Conservation (phyloP, 2,797 vertebrate species). For the Percopsis omiscomaycus region DNA sequence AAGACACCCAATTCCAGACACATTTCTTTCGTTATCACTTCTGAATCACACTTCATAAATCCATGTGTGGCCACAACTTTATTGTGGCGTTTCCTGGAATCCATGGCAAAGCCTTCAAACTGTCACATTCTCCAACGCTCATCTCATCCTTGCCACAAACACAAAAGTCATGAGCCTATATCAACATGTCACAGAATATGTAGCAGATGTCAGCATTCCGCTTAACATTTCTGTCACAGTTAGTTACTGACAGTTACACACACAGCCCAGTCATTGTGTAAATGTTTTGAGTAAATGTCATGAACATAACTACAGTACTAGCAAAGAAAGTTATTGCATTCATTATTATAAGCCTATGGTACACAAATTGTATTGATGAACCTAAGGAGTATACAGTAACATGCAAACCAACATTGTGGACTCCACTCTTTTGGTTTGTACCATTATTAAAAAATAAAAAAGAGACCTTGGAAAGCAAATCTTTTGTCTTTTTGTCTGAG, state of each 20-base stretch:
- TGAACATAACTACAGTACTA: too few relatives aligned
- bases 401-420: conserved; percentile 4
- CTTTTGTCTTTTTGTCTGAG: conserved; percentile 15
- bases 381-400: background rate
- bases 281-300: conserved; percentile 10
- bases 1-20: conserved; percentile 20
- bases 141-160: conserved; percentile 30
- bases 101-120: conserved; percentile 15
- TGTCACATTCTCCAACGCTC: conserved; percentile 8
- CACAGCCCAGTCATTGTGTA: too few relatives aligned
- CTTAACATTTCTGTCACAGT: conserved; percentile 14
- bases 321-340: too few relatives aligned
- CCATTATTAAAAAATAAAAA: background rate
- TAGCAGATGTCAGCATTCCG: conserved; percentile 14
- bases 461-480: too few relatives aligned
- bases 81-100: conserved; percentile 27
- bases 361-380: too few relatives aligned
- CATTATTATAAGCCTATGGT: too few relatives aligned
- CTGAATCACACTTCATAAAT: conserved; percentile 40
- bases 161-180: conserved; percentile 14
- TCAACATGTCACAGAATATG: conserved; percentile 18
- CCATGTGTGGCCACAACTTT: conserved; percentile 12
- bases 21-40: conserved; percentile 12
- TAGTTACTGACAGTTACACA: background rate
- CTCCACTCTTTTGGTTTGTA: conserved; percentile 12